These are phyloP conservation scores for Nesoenas mayeri DNA, from an alignment of 2,113 vertebrate species.

Conservation along the genomic window DNA sequence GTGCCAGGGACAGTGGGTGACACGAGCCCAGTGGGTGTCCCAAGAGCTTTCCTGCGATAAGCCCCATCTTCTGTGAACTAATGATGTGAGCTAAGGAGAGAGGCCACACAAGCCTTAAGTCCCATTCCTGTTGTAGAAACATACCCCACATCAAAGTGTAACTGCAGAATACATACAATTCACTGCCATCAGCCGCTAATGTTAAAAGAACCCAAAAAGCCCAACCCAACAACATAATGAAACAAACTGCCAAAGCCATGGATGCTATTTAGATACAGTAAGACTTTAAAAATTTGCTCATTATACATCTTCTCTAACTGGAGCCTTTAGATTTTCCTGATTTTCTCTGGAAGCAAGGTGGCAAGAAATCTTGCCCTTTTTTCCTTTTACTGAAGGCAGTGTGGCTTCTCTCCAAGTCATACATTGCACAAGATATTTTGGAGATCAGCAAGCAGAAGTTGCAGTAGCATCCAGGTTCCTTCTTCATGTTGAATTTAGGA, in stretches of 20 bases:
- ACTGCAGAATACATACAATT: not conserved
- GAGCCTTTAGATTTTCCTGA: not conserved
- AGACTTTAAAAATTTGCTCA: accelerated
- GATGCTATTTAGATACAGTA: not conserved
- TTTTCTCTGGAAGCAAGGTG: not conserved
- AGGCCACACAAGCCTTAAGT: not conserved
- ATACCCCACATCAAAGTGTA: no score
- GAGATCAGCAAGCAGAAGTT: not conserved
- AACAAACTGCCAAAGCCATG: not conserved
- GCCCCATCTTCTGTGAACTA: not conserved
- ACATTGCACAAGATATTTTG: not conserved
- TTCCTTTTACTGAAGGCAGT: not conserved
- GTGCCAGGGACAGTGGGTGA: not conserved
- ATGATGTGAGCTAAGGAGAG: not conserved
- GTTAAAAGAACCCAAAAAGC: not conserved
- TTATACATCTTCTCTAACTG: not conserved
- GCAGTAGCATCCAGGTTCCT: not conserved
- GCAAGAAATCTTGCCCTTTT: not conserved
- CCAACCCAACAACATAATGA: not conserved
- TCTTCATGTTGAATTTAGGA: not conserved
- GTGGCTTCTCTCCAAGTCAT: not conserved
- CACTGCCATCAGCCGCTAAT: not conserved
- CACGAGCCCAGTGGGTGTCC: accelerated
- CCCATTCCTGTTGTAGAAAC: not conserved
- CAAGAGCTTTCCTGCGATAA: not conserved